Percentiles rank a stretch among this genome's conserved stretches.
These are phyloP conservation scores for Antennarius striatus DNA, from an alignment of 2,113 vertebrate genomes.

Conservation along the genomic window DNA sequence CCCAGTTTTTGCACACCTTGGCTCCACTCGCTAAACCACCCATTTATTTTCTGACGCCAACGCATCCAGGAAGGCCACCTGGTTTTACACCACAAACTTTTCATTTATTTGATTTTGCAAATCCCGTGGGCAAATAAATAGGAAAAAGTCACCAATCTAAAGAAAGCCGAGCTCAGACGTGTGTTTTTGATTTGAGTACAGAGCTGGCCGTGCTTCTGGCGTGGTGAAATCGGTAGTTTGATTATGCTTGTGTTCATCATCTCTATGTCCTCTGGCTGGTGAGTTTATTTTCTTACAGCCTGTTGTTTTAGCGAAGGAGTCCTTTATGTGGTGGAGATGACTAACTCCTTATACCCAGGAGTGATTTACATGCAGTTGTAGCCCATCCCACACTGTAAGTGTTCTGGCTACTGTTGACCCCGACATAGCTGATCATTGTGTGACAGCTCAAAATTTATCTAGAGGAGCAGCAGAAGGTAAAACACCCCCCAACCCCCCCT, in stretches of 20 bases:
- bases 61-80: slow-evolving; percentile 42
- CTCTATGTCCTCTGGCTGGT: not conserved
- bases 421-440: slow-evolving; percentile 14
- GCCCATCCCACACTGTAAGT: slow-evolving; percentile 29
- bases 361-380: slow-evolving; percentile 23
- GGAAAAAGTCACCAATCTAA: not conserved
- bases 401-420: slow-evolving; percentile 40
- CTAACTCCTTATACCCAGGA: slow-evolving; percentile 31
- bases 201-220: not conserved
- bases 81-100: slow-evolving; percentile 21
- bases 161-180: not conserved
- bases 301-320: slow-evolving; percentile 5
- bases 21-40: slow-evolving; percentile 63
- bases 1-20: slow-evolving; percentile 73
- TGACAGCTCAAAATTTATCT: not conserved
- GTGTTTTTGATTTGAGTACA: not conserved
- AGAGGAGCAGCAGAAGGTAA: not conserved
- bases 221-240: slow-evolving; percentile 1
- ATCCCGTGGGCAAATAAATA: not conserved
- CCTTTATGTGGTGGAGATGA: slow-evolving; percentile 20
- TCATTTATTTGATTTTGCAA: slow-evolving; percentile 7
- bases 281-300: slow-evolving; percentile 24
- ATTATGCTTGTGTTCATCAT: slow-evolving; percentile 15
- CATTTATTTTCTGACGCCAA: slow-evolving; percentile 59
- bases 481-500: not conserved